Conservation (phyloP, 1,140 invertebrate genomes). For the Tetraneura akinire region DNA sequence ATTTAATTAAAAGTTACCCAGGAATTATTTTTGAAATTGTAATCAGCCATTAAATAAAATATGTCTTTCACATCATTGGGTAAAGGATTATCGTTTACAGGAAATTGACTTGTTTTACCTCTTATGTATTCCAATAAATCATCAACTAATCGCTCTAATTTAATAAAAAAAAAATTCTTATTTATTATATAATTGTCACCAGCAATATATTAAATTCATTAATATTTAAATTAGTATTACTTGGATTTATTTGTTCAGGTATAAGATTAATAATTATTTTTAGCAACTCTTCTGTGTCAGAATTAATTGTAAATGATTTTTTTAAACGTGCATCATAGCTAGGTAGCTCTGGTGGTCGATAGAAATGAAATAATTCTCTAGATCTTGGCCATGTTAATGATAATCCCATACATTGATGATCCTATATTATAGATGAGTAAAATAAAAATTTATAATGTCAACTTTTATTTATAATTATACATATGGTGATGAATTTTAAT, state of each 20-base stretch:
- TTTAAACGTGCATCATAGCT: conserved; percentile 76
- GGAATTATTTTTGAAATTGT: conserved; percentile 87
- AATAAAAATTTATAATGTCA: conserved; percentile 58
- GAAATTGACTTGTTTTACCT: conserved; percentile 63
- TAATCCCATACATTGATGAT: conserved; percentile 75
- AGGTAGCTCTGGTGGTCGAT: conserved; percentile 60
- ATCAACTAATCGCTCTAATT: conserved; percentile 56
- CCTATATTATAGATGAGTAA: no score
- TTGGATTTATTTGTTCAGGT: conserved; percentile 69
- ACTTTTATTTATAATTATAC: background rate
- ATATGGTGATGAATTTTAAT: background rate
- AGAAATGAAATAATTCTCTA: conserved; percentile 80
- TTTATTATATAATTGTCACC: no score
- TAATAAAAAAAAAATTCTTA: no score
- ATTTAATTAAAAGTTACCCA: conserved; percentile 59
- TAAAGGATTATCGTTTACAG: conserved; percentile 59
- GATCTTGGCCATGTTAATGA: conserved; percentile 77
- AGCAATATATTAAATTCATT: no score
- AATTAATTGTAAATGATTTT: conserved; percentile 68
- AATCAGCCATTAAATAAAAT: conserved; percentile 88
- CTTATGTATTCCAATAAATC: conserved; percentile 71
- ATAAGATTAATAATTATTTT: conserved; percentile 74
- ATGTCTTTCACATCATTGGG: conserved; percentile 69
- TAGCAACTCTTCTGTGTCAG: conserved; percentile 77
- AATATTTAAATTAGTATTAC: conserved; percentile 52